Evolutionary conservation across 2,888 invertebrate genomes (phyloP), one percentile per base, ranked within the genome.

Genomic region (Amphipoea oculea): DNA sequence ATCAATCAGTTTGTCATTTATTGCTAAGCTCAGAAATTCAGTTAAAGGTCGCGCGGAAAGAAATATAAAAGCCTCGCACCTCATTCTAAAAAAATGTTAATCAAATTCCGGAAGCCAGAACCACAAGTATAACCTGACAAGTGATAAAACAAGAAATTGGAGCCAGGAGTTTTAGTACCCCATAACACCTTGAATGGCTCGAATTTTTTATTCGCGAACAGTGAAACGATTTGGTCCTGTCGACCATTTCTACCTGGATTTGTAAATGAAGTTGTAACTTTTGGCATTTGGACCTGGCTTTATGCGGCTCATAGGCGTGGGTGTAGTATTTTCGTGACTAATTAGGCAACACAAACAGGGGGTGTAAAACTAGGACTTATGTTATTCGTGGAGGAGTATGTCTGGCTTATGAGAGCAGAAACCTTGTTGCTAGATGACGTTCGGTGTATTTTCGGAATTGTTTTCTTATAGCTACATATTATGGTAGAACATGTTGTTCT

Each of bases 191-290:
- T 88, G 85, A 91, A 90, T 89, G 87, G 87, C 86, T 90, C 86
- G 90, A 86, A 88, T 88, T 92, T 93, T 92, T 90, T 90, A 91
- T 92, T 91, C 88, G 88, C 86, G 51, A 80, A 90, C 88, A 79
- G 85, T 86, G 87, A 90, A 92, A 91, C 89, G 73, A 89, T 88
- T 91, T 91, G 88, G 89, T 86, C 87, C 67, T 83, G 86, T 88
- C 90, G 86, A 85, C 81, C 85, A 78, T 86, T 86, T 83, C 83
- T 87, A 89, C 88, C 89, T 89, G 84, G 81, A 88, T 91, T 91
- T 91, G 89, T 90, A 89, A 85, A 85, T 80, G 23, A 78, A 76
- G 69, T 63, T 75, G 68, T 78, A 48, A 82, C 66, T 79, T 73
- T 74, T 73, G 62, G 63, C 57, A 62, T 72, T 69, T 57, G 45